Conservation (phyloP, 2,113 vertebrate species). For the Nesoenas mayeri region DNA sequence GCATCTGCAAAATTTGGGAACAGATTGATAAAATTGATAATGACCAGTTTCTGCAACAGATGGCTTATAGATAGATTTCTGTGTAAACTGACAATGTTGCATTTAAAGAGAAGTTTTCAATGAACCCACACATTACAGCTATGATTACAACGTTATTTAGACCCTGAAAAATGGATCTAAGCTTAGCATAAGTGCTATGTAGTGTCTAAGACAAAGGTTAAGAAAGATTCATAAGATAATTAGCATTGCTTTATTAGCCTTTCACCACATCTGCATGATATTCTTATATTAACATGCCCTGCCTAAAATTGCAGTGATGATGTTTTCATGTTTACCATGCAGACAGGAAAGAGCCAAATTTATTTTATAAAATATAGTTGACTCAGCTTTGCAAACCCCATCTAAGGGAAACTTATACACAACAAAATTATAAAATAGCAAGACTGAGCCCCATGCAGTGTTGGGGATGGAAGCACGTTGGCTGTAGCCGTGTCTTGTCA, state of each 20-base stretch:
- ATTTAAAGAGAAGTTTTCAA: constrained; percentile 58
- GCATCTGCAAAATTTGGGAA: constrained; percentile 69
- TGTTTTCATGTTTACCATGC: constrained; percentile 50
- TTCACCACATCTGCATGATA: constrained; percentile 43
- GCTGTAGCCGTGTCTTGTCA: not conserved
- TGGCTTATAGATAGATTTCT: constrained; percentile 64
- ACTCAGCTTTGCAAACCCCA: not conserved
- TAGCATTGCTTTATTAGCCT: constrained; percentile 44
- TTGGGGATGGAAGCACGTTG: not conserved
- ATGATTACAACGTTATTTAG: constrained; percentile 57
- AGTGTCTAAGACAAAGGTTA: constrained; percentile 66
- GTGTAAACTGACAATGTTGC: constrained; percentile 56
- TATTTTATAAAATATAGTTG: not conserved
- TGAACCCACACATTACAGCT: constrained; percentile 47
- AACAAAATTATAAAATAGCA: not conserved
- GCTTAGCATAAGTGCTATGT: not conserved
- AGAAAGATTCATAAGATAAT: constrained; percentile 70
- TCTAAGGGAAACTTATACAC: not conserved
- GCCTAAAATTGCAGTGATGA: constrained; percentile 9
- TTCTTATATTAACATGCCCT: constrained; percentile 29
- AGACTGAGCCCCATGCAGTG: accelerated
- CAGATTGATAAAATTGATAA: constrained; percentile 73
- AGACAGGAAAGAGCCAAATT: not conserved
- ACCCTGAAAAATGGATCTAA: constrained; percentile 55
- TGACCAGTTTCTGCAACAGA: constrained; percentile 65